Conservation (phyloP, 2,888 invertebrate species). For the Callyntrura sp. region DNA sequence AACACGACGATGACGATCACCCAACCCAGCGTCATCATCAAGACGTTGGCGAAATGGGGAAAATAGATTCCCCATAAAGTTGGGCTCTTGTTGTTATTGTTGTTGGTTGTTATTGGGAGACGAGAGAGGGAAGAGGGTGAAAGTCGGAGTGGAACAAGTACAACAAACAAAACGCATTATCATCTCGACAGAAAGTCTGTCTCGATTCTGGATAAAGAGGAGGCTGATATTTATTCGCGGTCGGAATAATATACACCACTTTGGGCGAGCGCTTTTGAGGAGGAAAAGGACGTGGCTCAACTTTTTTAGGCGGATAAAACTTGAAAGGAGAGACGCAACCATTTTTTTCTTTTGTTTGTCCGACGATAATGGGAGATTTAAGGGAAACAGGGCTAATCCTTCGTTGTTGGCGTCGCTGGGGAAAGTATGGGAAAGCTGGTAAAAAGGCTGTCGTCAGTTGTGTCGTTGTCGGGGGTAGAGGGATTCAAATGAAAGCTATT, state of each 20-base stretch:
- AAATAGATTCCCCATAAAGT: conserved; percentile 27
- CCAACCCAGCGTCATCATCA: background rate
- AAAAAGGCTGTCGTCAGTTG: too few species aligned
- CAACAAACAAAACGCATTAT: conserved; percentile 54
- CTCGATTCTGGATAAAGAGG: background rate
- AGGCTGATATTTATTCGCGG: conserved; percentile 29
- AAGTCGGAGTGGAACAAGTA: background rate
- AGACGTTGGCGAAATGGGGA: conserved; percentile 17
- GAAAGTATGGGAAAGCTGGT: background rate
- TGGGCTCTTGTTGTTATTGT: background rate
- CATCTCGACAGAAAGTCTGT: conserved; percentile 33
- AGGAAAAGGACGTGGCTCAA: background rate
- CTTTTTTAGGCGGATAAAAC: background rate
- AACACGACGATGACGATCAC: background rate
- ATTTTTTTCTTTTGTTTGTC: conserved; percentile 27
- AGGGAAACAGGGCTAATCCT: conserved; percentile 50
- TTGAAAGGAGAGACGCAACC: background rate
- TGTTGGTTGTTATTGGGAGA: background rate
- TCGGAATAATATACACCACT: background rate
- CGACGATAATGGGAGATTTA: conserved; percentile 40
- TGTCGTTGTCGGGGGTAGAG: too few species aligned
- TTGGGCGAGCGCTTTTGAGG: background rate
- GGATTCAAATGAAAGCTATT: background rate
- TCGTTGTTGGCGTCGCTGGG: background rate
- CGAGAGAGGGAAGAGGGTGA: too few species aligned